Base-by-base conservation (phyloP, 2,888 invertebrate genomes). In the Hesperia comma region DNA sequence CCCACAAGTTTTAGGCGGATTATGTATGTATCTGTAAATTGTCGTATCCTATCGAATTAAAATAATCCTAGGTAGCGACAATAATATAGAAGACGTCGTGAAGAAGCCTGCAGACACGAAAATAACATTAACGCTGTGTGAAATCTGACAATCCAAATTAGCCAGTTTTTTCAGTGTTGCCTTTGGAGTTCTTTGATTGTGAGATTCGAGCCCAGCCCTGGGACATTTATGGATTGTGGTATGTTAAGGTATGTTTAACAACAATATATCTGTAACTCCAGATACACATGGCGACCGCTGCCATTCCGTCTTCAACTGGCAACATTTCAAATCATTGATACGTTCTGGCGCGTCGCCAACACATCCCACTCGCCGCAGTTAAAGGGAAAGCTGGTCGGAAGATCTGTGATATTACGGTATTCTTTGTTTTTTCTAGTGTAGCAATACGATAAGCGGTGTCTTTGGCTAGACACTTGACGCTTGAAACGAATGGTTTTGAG, bases 311-410 rank as follows among this genome's bases (percentile, higher is more conserved):
- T 46, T 46, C 46, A 43, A 58, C 77, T 89, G 90, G 90, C 83
- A 68, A 17, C 8, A 43, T 70, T 83, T 88, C 90, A 88, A 87
- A 87, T 87, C 85, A 88, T 90, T 84, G 88, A 87, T 84, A 83
- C 80, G 79, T 78, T 79, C 81, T 88, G 89, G 89, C 83, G 41
- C 4, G 21, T 54, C 53, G 85, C 88, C 88, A 90, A 79, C 78
- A 81, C 86, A 83, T 87, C 83, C 43, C 19, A 21, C 49, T 12
- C 49, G 49, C 43, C 46, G 46, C 26, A 46, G 58, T 46, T 26
- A 33, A 33, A 58, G 58, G 58, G 46, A 58, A 32, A 58, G 58
- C 26, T 21, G 56, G 14, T 56, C 19, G 41, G 40, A 40, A 56
- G 56, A 19, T 40, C 40, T 14, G 40, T 21, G 57, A 57, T 57